These are phyloP conservation scores for Takifugu bimaculatus DNA, from an alignment of 2,113 vertebrate genomes.

Conservation along the genomic window DNA sequence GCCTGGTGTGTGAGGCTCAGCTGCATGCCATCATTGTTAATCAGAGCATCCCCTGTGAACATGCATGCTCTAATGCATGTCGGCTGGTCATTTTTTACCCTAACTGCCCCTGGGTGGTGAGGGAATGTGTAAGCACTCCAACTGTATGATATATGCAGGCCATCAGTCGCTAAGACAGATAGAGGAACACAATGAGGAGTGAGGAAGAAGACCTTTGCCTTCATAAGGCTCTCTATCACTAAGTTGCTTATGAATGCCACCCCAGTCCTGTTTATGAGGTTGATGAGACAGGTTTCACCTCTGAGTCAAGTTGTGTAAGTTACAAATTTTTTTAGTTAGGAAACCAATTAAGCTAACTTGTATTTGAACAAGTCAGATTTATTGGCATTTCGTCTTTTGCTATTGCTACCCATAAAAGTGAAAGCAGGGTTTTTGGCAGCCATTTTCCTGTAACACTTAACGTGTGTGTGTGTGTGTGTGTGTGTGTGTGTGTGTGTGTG, in stretches of 20 bases:
- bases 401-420: not conserved
- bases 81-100: constrained; percentile 31
- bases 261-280: not conserved
- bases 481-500: constrained; percentile 12
- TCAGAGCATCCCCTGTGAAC: constrained; percentile 51
- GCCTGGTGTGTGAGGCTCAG: constrained; percentile 29
- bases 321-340: no score
- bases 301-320: no score
- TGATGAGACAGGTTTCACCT: no score
- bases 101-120: constrained; percentile 6
- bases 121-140: constrained; percentile 14
- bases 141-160: constrained; percentile 10
- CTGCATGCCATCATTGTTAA: constrained; percentile 49
- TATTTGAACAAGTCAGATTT: no score
- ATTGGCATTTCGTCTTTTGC: not conserved
- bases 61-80: constrained; percentile 30
- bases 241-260: no score
- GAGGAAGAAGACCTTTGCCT: constrained; percentile 23
- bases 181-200: constrained; percentile 16
- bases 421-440: not conserved
- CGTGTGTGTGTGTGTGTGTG: constrained; percentile 7
- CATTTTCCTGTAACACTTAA: constrained; percentile 3
- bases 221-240: constrained; percentile 45
- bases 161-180: constrained; percentile 37
- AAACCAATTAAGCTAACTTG: no score